A percentile compares a stretch with the other conserved stretches of the same genome.
phyloP scores from a whole-genome alignment of 2,888 invertebrate genomes.

The Eucriotettix oculatus region DNA sequence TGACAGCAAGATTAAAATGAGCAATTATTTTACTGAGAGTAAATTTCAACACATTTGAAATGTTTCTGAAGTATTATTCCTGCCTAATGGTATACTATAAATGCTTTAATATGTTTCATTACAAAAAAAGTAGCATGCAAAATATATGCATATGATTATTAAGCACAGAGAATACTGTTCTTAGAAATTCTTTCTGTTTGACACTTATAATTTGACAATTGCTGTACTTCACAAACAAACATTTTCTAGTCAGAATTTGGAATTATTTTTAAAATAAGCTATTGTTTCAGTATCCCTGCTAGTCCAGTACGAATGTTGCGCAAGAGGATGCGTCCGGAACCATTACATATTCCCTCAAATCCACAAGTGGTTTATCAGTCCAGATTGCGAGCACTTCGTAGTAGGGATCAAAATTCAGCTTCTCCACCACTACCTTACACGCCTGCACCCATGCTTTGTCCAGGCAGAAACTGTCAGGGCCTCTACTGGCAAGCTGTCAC shows the following conservation, averaged over 20 bases:
- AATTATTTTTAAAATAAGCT: neutral
- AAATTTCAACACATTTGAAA: no score
- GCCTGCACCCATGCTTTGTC: constrained; percentile 87
- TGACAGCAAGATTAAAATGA: no score
- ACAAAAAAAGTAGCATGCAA: no score
- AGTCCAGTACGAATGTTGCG: constrained; percentile 42
- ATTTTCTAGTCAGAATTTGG: no score
- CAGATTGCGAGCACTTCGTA: constrained; percentile 32
- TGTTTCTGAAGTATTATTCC: no score
- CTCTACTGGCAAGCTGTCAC: constrained; percentile 43
- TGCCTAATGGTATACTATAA: no score
- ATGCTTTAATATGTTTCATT: no score
- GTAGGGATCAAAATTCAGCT: constrained; percentile 20
- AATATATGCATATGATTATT: no score
- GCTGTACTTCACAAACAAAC: neutral
- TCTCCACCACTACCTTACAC: constrained; percentile 52
- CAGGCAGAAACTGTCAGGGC: constrained; percentile 76
- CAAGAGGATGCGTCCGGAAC: constrained; percentile 28
- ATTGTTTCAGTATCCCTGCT: constrained; percentile 39
- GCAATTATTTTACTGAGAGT: no score
- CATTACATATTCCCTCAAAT: constrained; percentile 21
- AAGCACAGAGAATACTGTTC: no score
- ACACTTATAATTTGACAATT: neutral
- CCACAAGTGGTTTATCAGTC: constrained; percentile 29
- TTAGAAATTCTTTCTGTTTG: no score